phyloP scores from a whole-genome alignment of 2,113 vertebrate species.

The Campylomormyrus tamandua region DNA sequence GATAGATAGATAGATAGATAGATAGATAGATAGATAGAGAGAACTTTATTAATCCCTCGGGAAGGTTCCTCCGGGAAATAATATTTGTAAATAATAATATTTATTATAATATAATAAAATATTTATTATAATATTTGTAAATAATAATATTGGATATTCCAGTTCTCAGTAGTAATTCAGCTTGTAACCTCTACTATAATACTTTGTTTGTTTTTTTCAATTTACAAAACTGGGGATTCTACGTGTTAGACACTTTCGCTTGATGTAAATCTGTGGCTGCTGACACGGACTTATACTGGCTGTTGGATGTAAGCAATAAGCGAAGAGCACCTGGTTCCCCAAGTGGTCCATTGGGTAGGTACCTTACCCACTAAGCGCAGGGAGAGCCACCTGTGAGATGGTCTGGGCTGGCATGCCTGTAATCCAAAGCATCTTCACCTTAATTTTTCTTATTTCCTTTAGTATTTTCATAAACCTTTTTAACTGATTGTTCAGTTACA shows the following conservation, averaged over 20 bases:
- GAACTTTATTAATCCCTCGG: too few species aligned
- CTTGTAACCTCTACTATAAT: neutral
- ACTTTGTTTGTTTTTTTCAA: neutral
- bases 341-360: neutral
- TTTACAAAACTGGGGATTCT: too few species aligned
- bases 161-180: neutral
- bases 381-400: neutral
- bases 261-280: neutral
- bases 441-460: neutral
- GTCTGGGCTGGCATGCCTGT: neutral
- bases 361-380: neutral
- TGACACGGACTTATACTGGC: neutral
- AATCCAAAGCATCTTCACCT: neutral
- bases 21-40: too few species aligned
- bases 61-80: too few species aligned
- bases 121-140: too few species aligned
- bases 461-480: neutral
- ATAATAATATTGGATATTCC: neutral
- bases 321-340: neutral
- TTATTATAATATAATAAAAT: too few species aligned
- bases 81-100: too few species aligned
- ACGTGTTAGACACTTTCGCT: too few species aligned
- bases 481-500: neutral
- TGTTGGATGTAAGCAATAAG: neutral
- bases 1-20: too few species aligned